Conservation (phyloP, 53 echinoderm and acorn worm species). For the Mesocentrotus franciscanus region DNA sequence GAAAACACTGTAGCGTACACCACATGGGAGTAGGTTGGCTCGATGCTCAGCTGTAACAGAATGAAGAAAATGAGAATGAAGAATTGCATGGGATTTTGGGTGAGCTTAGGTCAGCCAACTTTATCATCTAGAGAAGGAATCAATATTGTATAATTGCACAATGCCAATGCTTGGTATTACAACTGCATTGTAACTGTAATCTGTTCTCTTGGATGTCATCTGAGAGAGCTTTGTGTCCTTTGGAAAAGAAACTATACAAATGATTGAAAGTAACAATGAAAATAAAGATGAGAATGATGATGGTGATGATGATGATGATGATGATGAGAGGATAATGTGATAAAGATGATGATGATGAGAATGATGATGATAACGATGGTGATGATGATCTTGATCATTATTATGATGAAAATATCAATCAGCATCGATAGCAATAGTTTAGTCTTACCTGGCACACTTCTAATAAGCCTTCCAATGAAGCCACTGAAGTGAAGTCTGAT, state of each 20-base stretch:
- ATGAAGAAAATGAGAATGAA: neutral
- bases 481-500: conserved; percentile 98
- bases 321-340: too few species aligned
- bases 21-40: conserved; percentile 77
- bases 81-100: neutral
- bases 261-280: neutral
- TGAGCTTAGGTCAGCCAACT: neutral
- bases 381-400: neutral
- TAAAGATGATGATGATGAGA: too few species aligned
- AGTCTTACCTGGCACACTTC: conserved; percentile 87
- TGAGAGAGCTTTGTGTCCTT: too few species aligned
- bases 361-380: too few species aligned
- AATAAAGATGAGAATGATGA: neutral
- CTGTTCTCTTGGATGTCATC: too few species aligned
- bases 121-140: neutral
- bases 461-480: conserved; percentile 86
- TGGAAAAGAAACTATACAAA: too few species aligned
- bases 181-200: neutral
- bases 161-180: neutral
- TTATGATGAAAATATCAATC: neutral
- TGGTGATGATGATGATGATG: neutral
- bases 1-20: conserved; percentile 93
- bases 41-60: conserved; percentile 83
- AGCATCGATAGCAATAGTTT: neutral
- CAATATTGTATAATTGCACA: too few species aligned